phyloP scores from a whole-genome alignment of 2,113 vertebrate genomes.

The Mellivora capensis region DNA sequence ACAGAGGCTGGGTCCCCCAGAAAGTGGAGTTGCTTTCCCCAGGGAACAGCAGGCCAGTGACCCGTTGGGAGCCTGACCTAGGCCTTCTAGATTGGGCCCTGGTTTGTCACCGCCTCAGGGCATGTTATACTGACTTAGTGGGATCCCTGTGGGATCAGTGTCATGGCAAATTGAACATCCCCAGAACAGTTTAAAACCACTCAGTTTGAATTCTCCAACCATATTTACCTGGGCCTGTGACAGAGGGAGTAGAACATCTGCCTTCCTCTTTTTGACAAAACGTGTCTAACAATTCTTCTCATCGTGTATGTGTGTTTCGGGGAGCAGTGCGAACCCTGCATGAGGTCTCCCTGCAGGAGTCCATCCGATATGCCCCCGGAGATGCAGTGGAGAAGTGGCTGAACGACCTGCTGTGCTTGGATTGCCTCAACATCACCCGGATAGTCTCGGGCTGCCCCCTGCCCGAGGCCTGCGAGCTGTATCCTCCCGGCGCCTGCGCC shows the following conservation, averaged over 20 bases:
- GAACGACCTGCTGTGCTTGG: slow-evolving; percentile 94
- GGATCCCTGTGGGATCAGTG: background rate
- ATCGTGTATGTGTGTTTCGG: background rate
- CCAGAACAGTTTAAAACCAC: background rate
- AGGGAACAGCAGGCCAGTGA: background rate
- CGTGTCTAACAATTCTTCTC: background rate
- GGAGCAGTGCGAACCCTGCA: slow-evolving; percentile 88
- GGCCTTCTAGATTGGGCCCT: background rate
- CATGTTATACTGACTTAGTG: background rate
- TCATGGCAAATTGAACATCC: background rate
- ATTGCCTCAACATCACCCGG: slow-evolving; percentile 94
- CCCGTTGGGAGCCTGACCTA: background rate
- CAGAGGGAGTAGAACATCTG: background rate
- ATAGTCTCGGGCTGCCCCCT: slow-evolving; percentile 95
- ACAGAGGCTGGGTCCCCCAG: background rate
- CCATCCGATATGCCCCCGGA: slow-evolving; percentile 93
- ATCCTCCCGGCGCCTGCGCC: slow-evolving; percentile 82
- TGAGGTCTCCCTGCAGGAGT: slow-evolving; percentile 95
- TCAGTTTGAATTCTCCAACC: background rate
- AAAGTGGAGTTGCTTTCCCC: background rate
- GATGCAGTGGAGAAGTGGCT: slow-evolving; percentile 97
- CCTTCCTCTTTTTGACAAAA: background rate
- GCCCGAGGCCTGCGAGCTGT: slow-evolving; percentile 96
- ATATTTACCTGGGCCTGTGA: background rate
- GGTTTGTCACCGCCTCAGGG: background rate